A percentile compares a stretch with the other conserved stretches of the same genome.
These are phyloP conservation scores for Catocala nupta DNA, from an alignment of 2,888 invertebrate species.

Conservation along the genomic window DNA sequence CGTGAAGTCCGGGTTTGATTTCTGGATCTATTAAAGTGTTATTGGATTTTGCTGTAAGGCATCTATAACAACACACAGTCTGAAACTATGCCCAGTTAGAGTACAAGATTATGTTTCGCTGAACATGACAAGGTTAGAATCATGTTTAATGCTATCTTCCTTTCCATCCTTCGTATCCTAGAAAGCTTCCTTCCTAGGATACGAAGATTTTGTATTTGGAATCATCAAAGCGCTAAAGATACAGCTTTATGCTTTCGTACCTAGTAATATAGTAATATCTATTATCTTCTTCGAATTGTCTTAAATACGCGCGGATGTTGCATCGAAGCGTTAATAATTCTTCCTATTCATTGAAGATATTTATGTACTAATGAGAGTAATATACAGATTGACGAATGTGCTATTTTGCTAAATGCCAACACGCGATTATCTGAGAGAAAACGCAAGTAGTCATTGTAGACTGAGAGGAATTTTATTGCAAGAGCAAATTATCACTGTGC, in stretches of 20 bases:
- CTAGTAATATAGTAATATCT: neutral
- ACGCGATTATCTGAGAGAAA: neutral
- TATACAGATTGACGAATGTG: neutral
- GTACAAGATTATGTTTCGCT: too few species aligned
- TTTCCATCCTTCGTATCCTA: too few species aligned
- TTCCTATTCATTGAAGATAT: constrained; percentile 6
- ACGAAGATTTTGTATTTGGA: too few species aligned
- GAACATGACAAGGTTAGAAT: too few species aligned
- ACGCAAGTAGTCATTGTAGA: constrained; percentile 1
- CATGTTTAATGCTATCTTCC: too few species aligned
- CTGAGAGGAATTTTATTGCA: too few species aligned
- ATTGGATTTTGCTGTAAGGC: too few species aligned
- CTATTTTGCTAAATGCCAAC: neutral
- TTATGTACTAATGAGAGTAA: constrained; percentile 1
- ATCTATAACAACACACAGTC: too few species aligned
- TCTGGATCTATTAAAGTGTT: too few species aligned
- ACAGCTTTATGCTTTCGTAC: neutral
- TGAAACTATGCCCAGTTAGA: too few species aligned
- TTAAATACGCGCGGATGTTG: neutral
- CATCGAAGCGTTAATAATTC: neutral
- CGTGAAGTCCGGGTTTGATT: too few species aligned
- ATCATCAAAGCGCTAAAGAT: neutral
- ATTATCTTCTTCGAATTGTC: neutral
- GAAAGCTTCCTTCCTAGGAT: too few species aligned
- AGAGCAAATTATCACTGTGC: neutral